Evolutionary conservation across 2,113 vertebrate species (phyloP).

Genomic region (Ranitomeya variabilis): DNA sequence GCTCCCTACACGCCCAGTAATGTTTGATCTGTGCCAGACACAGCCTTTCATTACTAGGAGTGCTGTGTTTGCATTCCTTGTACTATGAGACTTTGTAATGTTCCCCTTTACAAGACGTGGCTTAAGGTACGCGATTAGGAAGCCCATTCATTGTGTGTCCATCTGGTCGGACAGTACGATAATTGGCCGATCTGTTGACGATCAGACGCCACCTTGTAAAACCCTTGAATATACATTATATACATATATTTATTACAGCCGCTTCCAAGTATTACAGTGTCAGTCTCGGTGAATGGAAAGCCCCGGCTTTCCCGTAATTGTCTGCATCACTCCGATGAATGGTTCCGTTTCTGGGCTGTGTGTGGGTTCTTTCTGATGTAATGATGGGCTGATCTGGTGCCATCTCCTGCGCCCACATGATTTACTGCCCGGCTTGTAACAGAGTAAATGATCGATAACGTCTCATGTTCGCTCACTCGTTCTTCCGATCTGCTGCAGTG

Average conservation of each 20-base stretch:
- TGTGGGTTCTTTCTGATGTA: background rate
- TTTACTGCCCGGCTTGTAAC: constrained; percentile 23
- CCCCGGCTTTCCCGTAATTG: background rate
- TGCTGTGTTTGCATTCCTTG: constrained; percentile 42
- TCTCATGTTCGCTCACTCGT: background rate
- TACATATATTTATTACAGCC: too few species aligned
- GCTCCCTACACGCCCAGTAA: constrained; percentile 22
- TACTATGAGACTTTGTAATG: background rate
- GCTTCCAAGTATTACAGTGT: background rate
- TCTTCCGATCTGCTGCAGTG: background rate
- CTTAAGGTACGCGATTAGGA: background rate
- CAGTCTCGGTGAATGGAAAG: background rate
- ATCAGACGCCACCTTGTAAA: background rate
- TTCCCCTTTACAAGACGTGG: background rate
- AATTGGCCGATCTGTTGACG: background rate
- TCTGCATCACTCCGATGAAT: background rate
- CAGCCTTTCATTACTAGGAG: constrained; percentile 33
- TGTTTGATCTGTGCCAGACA: constrained; percentile 23
- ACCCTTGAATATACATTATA: background rate
- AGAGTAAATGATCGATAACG: constrained; percentile 38
- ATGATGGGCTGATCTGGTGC: background rate
- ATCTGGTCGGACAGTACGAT: background rate
- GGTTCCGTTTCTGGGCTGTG: background rate
- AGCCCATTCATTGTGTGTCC: background rate
- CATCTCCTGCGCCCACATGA: background rate